phyloP scores from a whole-genome alignment of 2,113 vertebrate species.

The Rhabdornis inornatus region DNA sequence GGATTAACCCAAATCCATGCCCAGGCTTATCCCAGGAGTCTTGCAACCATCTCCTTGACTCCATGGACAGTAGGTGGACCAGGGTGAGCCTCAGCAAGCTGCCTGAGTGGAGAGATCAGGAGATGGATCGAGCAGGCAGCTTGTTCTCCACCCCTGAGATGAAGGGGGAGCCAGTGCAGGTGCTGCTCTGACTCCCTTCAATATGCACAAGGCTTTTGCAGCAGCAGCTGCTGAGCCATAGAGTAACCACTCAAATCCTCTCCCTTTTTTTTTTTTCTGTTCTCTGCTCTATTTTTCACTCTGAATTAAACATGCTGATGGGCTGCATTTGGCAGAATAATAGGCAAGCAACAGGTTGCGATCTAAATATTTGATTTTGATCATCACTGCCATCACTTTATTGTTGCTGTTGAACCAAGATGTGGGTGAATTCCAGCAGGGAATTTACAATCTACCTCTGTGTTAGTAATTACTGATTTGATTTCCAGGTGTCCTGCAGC shows the following conservation, averaged over 20 bases:
- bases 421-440: slow-evolving; percentile 16
- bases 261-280: neutral
- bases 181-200: neutral
- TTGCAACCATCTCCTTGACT: neutral
- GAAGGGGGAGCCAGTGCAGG: neutral
- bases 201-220: neutral
- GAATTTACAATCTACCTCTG: neutral
- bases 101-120: neutral
- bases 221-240: neutral
- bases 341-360: neutral
- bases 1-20: too few species aligned
- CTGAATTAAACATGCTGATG: neutral
- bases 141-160: neutral
- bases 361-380: neutral
- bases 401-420: neutral
- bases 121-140: neutral
- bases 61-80: neutral
- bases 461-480: slow-evolving; percentile 8
- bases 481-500: slow-evolving; percentile 17
- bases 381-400: neutral
- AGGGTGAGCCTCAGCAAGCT: neutral
- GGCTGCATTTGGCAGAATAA: neutral
- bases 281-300: neutral
- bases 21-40: neutral
- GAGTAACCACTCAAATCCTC: neutral